phyloP scores from a whole-genome alignment of 2,113 vertebrate species.

The Odocoileus virginianus region DNA sequence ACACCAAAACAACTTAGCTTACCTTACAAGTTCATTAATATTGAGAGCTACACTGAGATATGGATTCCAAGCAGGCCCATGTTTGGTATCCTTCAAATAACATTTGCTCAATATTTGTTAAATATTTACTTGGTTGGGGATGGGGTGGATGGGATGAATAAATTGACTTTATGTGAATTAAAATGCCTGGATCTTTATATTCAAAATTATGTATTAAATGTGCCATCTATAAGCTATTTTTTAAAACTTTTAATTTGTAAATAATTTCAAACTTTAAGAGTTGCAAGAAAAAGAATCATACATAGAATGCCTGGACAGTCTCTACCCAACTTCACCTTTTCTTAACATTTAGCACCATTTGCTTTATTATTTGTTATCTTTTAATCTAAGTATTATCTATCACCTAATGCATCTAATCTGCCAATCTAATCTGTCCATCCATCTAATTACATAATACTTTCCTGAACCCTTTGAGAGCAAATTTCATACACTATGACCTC shows the following conservation, averaged over 20 bases:
- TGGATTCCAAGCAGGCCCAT: not conserved
- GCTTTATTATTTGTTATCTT: not conserved
- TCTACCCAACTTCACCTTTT: not conserved
- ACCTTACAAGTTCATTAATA: not conserved
- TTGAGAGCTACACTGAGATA: not conserved
- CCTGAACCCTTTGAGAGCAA: not conserved
- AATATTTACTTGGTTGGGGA: not conserved
- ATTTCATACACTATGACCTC: not conserved
- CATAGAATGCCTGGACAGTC: not conserved
- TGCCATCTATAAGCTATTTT: not conserved
- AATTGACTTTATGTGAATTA: not conserved
- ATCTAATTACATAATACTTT: not conserved
- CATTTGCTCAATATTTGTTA: not conserved
- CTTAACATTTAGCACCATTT: not conserved
- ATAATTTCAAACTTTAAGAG: not conserved
- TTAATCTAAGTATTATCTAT: not conserved
- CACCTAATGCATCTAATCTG: not conserved
- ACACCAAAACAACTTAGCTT: not conserved
- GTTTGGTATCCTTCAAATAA: not conserved
- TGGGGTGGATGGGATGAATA: not conserved
- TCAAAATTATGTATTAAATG: not conserved
- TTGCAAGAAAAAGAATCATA: not conserved
- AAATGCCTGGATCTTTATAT: not conserved
- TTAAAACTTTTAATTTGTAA: not conserved
- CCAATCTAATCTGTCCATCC: not conserved